Percentiles rank a stretch among this genome's conserved stretches.
These are phyloP conservation scores for Equus przewalskii DNA, from an alignment of 2,113 vertebrate genomes.

Conservation along the genomic window DNA sequence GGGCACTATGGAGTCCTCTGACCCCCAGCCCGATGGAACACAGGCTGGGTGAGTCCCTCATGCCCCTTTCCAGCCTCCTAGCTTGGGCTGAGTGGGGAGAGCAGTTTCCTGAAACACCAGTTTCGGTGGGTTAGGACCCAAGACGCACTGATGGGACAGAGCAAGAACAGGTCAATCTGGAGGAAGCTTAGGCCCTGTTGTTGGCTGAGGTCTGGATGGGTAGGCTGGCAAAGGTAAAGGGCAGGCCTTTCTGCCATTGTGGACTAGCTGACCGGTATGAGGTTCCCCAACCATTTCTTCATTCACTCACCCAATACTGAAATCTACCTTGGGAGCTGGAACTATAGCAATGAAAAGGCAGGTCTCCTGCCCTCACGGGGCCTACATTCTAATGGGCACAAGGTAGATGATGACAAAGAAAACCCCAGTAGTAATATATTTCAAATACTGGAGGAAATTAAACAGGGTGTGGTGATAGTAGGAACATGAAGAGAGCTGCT, in stretches of 20 bases:
- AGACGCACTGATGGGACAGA: slow-evolving; percentile 88
- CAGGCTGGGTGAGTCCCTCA: background rate
- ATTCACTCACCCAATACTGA: background rate
- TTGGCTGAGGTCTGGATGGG: background rate
- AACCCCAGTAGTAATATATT: background rate
- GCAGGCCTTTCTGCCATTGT: slow-evolving; percentile 71
- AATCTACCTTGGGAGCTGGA: background rate
- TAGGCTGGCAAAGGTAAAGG: background rate
- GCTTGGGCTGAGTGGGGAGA: background rate
- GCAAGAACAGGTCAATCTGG: background rate
- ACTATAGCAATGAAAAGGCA: background rate
- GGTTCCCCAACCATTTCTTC: background rate
- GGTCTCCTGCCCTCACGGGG: background rate
- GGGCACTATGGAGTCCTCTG: background rate
- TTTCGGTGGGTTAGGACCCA: slow-evolving; percentile 89
- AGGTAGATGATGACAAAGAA: background rate
- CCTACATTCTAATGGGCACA: background rate
- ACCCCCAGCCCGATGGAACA: background rate
- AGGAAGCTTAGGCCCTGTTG: background rate
- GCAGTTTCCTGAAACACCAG: slow-evolving; percentile 88
- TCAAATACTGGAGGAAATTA: background rate
- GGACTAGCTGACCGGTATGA: slow-evolving; percentile 89
- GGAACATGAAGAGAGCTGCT: background rate
- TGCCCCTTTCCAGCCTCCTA: background rate
- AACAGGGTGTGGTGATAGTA: background rate